Evolutionary conservation across 2,113 vertebrate genomes (phyloP).

Genomic region (Nematolebias whitei): DNA sequence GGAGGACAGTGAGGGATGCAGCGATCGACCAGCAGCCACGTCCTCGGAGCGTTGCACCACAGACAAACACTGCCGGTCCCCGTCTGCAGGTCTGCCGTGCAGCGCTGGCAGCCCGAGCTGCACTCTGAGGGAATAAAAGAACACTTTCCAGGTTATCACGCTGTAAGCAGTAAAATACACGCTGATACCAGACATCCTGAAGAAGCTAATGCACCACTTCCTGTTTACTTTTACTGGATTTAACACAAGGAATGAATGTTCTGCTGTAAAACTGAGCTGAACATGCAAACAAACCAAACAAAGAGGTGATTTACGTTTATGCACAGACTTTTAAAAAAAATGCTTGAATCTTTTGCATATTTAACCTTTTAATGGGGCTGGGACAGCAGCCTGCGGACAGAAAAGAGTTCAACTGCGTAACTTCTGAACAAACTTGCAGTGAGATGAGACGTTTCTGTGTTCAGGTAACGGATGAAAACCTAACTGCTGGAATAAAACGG

Average conservation of each 20-base stretch:
- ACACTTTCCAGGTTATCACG: neutral
- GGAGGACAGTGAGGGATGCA: slow-evolving; percentile 84
- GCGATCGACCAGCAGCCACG: slow-evolving; percentile 84
- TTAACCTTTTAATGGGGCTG: neutral
- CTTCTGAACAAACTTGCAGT: too few relatives aligned
- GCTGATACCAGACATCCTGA: neutral
- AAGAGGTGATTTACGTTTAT: neutral
- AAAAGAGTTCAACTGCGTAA: too few relatives aligned
- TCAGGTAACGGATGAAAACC: too few relatives aligned
- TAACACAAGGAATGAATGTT: neutral
- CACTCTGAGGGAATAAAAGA: slow-evolving; percentile 78
- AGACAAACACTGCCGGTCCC: slow-evolving; percentile 84
- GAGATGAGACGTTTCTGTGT: too few relatives aligned
- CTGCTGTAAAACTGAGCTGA: neutral
- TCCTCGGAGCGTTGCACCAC: slow-evolving; percentile 76
- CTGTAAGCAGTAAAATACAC: neutral
- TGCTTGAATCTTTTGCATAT: neutral
- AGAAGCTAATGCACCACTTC: neutral
- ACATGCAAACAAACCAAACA: neutral
- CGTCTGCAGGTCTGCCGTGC: slow-evolving; percentile 80
- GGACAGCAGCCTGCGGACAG: too few relatives aligned
- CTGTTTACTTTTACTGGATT: neutral
- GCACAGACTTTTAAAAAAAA: neutral
- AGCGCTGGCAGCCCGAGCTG: slow-evolving; percentile 84
- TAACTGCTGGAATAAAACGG: too few relatives aligned